These are phyloP conservation scores for Boloria selene DNA, from an alignment of 2,888 invertebrate genomes.

Conservation along the genomic window DNA sequence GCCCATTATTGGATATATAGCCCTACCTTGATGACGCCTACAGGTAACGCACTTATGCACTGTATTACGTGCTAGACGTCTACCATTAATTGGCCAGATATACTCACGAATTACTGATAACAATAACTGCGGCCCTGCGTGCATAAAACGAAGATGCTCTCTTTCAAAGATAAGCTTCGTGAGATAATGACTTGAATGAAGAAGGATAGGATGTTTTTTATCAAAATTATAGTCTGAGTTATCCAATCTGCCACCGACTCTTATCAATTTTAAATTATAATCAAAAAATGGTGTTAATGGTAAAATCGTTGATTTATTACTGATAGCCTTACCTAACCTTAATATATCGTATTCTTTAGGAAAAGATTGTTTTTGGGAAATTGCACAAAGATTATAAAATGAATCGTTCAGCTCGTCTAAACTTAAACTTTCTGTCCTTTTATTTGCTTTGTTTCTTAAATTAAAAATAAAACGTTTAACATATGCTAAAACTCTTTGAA, in stretches of 20 bases:
- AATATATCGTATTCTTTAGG: constrained; percentile 1
- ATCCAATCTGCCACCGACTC: constrained; percentile 38
- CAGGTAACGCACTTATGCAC: constrained; percentile 15
- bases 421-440: constrained; percentile 20
- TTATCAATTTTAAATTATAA: constrained; percentile 18
- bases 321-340: background rate
- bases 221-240: constrained; percentile 24
- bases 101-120: constrained; percentile 34
- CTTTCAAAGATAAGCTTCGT: constrained; percentile 20
- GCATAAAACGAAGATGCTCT: constrained; percentile 16
- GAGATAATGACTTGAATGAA: constrained; percentile 25
- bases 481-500: constrained; percentile 30
- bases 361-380: constrained; percentile 7
- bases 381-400: background rate
- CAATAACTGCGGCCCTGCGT: constrained; percentile 6
- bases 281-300: no score
- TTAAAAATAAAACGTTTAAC: constrained; percentile 34
- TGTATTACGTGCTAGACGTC: constrained; percentile 21
- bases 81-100: background rate
- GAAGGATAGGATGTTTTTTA: constrained; percentile 33
- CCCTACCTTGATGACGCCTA: constrained; percentile 4
- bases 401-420: constrained; percentile 16
- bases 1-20: background rate
- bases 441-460: constrained; percentile 29
- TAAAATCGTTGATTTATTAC: background rate